These are phyloP conservation scores for Orius insidiosus DNA, from an alignment of 1,140 invertebrate genomes.

Conservation along the genomic window DNA sequence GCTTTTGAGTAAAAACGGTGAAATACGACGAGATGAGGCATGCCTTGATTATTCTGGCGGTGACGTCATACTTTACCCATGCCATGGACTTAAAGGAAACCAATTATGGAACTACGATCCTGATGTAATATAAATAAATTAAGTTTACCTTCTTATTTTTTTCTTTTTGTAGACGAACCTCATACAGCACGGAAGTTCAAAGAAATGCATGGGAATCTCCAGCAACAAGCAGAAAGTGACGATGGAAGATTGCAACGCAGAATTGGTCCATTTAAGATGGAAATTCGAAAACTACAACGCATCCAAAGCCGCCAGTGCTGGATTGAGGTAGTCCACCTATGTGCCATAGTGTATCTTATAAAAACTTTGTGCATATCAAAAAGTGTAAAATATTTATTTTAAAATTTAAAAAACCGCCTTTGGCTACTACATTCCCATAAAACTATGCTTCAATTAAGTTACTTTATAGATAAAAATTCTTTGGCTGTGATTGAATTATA, in stretches of 20 bases:
- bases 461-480: too few relatives aligned
- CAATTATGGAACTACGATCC: constrained; percentile 72
- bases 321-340: too few relatives aligned
- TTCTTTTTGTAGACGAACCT: constrained; percentile 43
- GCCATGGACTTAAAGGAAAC: constrained; percentile 88
- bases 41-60: constrained; percentile 91
- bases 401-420: too few relatives aligned
- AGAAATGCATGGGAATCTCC: constrained; percentile 73
- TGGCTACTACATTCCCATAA: too few relatives aligned
- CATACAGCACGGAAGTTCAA: constrained; percentile 70
- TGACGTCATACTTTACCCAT: constrained; percentile 85
- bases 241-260: constrained; percentile 61
- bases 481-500: too few relatives aligned
- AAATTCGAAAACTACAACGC: constrained; percentile 72
- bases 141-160: constrained; percentile 7
- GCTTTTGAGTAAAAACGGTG: constrained; percentile 91
- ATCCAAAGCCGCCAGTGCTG: constrained; percentile 30
- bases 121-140: constrained; percentile 43
- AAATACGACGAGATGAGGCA: constrained; percentile 90
- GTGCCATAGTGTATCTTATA: too few relatives aligned
- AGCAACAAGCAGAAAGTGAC: constrained; percentile 58
- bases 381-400: too few relatives aligned
- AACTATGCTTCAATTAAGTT: too few relatives aligned
- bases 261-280: constrained; percentile 54
- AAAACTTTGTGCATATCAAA: too few relatives aligned